Evolutionary conservation across 2,888 invertebrate species (phyloP).

Genomic region (Mactromeris polynyma): DNA sequence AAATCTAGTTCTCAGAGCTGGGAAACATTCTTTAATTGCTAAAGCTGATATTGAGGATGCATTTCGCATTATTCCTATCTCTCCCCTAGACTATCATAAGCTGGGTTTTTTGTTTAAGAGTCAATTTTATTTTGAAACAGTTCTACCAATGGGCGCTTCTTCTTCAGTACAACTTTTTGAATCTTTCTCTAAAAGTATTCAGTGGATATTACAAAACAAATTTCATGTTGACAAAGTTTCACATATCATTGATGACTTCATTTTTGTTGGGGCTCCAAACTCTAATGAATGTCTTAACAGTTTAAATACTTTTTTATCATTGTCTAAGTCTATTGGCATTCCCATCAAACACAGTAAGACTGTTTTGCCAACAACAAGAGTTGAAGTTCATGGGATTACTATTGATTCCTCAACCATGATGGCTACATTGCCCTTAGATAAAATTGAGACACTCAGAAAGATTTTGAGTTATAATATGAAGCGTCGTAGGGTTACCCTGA

Average conservation of each 20-base stretch:
- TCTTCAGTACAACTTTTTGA: slow-evolving; percentile 1
- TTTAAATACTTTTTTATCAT: no score
- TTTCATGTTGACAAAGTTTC: no score
- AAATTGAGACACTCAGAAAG: not conserved
- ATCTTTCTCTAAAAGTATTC: slow-evolving; percentile 35
- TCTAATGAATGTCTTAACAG: no score
- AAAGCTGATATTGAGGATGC: slow-evolving; percentile 65
- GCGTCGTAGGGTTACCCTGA: slow-evolving; percentile 20
- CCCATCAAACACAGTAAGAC: slow-evolving; percentile 46
- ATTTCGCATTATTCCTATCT: slow-evolving; percentile 62
- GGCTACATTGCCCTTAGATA: slow-evolving; percentile 32
- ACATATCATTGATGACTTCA: slow-evolving; percentile 53
- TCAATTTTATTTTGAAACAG: slow-evolving; percentile 38
- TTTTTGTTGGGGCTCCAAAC: slow-evolving; percentile 33
- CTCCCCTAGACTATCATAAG: slow-evolving; percentile 53
- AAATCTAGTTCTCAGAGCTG: slow-evolving; percentile 34
- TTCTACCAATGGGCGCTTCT: slow-evolving; percentile 46
- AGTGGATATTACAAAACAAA: slow-evolving; percentile 40
- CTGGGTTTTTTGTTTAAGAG: slow-evolving; percentile 38
- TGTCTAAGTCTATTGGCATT: slow-evolving; percentile 26
- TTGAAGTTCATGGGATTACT: slow-evolving; percentile 38
- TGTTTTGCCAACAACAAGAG: slow-evolving; percentile 22
- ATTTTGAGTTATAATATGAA: not conserved
- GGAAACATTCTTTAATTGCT: slow-evolving; percentile 41
- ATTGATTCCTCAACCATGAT: slow-evolving; percentile 25